phyloP scores from a whole-genome alignment of 2,888 invertebrate species.

The Trichopoda pennipes region DNA sequence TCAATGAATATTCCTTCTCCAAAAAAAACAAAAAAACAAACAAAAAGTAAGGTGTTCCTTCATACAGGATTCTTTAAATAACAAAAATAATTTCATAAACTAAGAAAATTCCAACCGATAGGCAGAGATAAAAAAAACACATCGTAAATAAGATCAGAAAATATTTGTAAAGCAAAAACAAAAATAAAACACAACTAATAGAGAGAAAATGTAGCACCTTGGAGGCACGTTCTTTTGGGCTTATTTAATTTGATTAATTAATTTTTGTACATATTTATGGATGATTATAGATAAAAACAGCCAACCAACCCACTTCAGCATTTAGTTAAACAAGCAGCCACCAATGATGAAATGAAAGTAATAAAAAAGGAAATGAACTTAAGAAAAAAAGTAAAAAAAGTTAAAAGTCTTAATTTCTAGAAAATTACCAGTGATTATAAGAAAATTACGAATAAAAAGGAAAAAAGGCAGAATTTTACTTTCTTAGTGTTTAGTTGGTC shows the following conservation, averaged over 20 bases:
- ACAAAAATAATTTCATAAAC: constrained; percentile 37
- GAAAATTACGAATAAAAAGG: constrained; percentile 21
- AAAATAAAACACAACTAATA: constrained; percentile 7
- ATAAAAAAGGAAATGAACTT: no score
- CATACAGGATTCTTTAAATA: neutral
- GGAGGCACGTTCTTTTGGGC: constrained; percentile 51
- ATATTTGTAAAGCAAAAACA: neutral
- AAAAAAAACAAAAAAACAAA: no score
- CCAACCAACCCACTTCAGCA: neutral
- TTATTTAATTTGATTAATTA: constrained; percentile 66
- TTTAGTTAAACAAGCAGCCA: neutral
- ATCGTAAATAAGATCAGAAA: constrained; percentile 4
- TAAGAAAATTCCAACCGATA: neutral
- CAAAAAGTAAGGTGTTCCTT: neutral
- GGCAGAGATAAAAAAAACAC: neutral
- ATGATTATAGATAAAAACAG: constrained; percentile 48
- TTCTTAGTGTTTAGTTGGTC: no score
- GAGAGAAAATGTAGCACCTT: constrained; percentile 43
- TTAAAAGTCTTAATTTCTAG: constrained; percentile 11
- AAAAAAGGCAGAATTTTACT: neutral
- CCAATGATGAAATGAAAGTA: neutral
- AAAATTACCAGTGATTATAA: constrained; percentile 30
- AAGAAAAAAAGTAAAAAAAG: constrained; percentile 3
- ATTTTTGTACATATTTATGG: constrained; percentile 52
- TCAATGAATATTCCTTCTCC: constrained; percentile 18